phyloP scores from a whole-genome alignment of 1,140 invertebrate species.

The Bombus confusus region DNA sequence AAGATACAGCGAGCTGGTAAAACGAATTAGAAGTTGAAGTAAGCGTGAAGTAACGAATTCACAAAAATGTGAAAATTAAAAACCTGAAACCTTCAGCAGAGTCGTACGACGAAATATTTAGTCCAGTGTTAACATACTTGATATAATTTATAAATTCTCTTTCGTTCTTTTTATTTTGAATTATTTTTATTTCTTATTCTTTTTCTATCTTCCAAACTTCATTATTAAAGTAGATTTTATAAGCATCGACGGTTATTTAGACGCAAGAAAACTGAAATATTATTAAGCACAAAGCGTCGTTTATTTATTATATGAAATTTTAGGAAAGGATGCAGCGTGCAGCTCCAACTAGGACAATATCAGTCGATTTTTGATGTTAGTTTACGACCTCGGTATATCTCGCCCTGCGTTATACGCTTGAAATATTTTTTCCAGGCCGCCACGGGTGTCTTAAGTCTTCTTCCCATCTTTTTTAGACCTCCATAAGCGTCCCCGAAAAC shows the following conservation, averaged over 20 bases:
- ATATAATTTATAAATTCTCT: background rate
- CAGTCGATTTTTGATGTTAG: background rate
- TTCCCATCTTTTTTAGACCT: background rate
- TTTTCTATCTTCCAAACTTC: too few species aligned
- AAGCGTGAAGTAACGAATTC: background rate
- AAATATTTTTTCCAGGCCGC: background rate
- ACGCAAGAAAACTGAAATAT: too few species aligned
- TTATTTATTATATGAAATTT: background rate
- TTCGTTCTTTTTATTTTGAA: background rate
- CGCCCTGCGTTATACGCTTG: background rate
- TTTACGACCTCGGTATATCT: background rate
- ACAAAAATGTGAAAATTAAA: background rate
- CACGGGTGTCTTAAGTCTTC: background rate
- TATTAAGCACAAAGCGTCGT: too few species aligned
- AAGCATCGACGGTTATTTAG: too few species aligned
- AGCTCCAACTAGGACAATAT: background rate
- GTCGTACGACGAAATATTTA: background rate
- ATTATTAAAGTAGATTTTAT: too few species aligned
- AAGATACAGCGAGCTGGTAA: background rate
- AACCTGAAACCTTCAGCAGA: background rate
- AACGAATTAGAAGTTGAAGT: background rate
- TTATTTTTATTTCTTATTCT: background rate
- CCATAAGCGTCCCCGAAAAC: constrained; percentile 1
- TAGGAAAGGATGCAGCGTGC: background rate
- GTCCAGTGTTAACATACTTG: background rate